A percentile compares a stretch with the other conserved stretches of the same genome.
These are phyloP conservation scores for Clarias laeviceps DNA, from an alignment of 2,797 vertebrate species.

Conservation along the genomic window DNA sequence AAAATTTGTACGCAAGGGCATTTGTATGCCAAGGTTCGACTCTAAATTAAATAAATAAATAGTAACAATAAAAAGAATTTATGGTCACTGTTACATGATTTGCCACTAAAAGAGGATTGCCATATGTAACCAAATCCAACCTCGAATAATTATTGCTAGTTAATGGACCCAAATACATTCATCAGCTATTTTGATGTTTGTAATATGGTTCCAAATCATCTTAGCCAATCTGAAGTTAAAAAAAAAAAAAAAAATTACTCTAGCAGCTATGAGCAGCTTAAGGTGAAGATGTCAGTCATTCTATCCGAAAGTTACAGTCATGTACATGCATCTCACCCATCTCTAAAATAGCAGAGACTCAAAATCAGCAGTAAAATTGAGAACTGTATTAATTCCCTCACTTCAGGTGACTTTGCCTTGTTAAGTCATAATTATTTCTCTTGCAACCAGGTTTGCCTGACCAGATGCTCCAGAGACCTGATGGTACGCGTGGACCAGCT, in stretches of 20 bases:
- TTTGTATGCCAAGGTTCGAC: no score
- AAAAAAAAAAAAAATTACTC: neutral
- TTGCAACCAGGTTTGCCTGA: constrained; percentile 83
- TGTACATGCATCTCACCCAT: no score
- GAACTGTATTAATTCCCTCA: neutral
- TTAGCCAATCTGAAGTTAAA: neutral
- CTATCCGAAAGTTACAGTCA: neutral
- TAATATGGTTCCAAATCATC: neutral
- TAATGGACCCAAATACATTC: no score
- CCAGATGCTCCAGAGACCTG: constrained; percentile 84
- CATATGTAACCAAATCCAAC: no score
- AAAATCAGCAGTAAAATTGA: neutral
- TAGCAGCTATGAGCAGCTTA: neutral
- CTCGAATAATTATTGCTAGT: neutral
- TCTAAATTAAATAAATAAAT: no score
- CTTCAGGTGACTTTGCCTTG: neutral
- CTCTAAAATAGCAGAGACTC: neutral
- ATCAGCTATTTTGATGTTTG: neutral
- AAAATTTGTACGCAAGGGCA: no score
- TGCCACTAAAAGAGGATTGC: no score
- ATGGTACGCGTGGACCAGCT: constrained; percentile 86
- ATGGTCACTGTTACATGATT: no score
- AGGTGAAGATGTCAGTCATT: neutral
- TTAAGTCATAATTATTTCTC: neutral
- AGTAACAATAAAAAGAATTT: no score